phyloP scores from a whole-genome alignment of 2,797 vertebrate species.

The Sphenopsis melanotis region DNA sequence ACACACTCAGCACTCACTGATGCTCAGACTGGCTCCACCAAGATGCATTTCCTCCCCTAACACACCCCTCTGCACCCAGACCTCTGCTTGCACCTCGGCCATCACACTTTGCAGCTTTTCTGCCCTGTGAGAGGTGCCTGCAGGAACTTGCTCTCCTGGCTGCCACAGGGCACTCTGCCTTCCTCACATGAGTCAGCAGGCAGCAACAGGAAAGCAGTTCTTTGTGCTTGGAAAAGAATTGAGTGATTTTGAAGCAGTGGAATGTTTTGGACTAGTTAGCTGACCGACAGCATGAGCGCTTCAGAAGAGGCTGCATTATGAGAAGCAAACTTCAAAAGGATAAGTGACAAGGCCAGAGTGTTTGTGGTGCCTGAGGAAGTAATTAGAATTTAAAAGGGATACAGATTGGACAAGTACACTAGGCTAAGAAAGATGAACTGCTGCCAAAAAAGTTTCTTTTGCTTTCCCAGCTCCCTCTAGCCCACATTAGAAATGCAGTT shows the following conservation, averaged over 20 bases:
- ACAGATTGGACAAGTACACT: neutral
- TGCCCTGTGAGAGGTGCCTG: neutral
- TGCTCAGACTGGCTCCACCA: neutral
- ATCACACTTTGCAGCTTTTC: neutral
- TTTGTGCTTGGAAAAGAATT: conserved; percentile 10
- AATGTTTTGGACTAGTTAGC: conserved; percentile 21
- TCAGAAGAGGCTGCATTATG: conserved; percentile 52
- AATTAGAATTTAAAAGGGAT: conserved; percentile 65
- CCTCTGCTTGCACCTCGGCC: neutral
- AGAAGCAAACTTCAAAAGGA: conserved; percentile 59
- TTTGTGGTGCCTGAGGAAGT: conserved; percentile 62
- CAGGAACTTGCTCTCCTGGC: neutral
- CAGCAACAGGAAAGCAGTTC: neutral
- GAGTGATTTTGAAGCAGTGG: neutral
- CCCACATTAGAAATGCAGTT: neutral
- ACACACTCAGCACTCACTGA: neutral
- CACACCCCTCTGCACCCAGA: neutral
- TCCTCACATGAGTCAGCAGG: neutral
- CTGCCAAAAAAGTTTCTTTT: conserved; percentile 40
- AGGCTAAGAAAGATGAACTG: conserved; percentile 14
- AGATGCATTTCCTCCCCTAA: neutral
- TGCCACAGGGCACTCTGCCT: neutral
- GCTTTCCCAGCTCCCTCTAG: neutral
- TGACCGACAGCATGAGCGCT: neutral
- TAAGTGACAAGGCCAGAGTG: conserved; percentile 53